These are phyloP conservation scores for Autographa gamma DNA, from an alignment of 2,888 invertebrate species.

Conservation along the genomic window DNA sequence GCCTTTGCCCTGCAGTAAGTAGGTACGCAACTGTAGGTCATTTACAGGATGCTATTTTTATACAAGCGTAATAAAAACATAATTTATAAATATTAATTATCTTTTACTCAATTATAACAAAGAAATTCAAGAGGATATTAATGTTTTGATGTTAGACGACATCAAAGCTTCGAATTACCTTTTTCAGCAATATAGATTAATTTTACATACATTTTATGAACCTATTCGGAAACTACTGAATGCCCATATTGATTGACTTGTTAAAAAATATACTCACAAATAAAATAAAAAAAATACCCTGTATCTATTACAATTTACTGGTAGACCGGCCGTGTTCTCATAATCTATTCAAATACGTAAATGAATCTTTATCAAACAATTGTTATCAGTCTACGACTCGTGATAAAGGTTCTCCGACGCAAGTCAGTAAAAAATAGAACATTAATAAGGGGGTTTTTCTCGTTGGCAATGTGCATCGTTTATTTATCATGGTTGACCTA, in stretches of 20 bases:
- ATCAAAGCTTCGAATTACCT: no score
- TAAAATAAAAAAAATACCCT: no score
- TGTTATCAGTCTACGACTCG: neutral
- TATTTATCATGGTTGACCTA: slow-evolving; percentile 4
- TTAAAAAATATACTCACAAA: no score
- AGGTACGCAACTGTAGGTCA: neutral
- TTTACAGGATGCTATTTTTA: neutral
- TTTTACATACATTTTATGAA: no score
- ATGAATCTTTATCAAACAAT: neutral
- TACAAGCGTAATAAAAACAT: no score
- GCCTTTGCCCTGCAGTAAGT: neutral
- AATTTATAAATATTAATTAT: no score
- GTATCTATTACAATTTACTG: neutral
- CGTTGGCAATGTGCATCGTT: neutral
- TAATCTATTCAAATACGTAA: neutral
- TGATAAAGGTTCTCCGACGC: neutral
- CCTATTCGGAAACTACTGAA: no score
- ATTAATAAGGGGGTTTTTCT: neutral
- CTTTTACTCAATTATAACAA: no score
- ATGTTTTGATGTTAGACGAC: no score
- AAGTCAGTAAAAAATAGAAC: neutral
- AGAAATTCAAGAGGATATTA: no score
- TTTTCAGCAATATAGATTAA: no score
- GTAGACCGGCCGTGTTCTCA: neutral
- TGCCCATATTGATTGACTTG: no score